Conservation (phyloP, 2,113 vertebrate genomes). For the Epinephelus fuscoguttatus region DNA sequence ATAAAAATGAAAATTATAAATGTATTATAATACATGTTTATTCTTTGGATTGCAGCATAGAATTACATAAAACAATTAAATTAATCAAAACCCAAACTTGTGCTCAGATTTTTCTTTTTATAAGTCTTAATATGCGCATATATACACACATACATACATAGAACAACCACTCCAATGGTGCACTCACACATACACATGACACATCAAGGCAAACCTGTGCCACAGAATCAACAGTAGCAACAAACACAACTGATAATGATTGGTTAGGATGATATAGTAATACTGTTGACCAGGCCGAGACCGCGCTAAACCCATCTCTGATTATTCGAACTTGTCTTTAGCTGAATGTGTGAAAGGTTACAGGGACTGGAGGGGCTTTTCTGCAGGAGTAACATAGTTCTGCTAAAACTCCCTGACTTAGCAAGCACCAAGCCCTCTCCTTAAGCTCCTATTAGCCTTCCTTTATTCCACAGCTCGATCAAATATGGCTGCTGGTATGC, state of each 20-base stretch:
- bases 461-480: not conserved
- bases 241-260: conserved; percentile 42
- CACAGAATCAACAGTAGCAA: conserved; percentile 63
- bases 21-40: conserved; percentile 85
- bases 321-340: conserved; percentile 1
- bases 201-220: conserved; percentile 55
- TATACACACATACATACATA: conserved; percentile 58
- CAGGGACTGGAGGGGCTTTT: conserved; percentile 13
- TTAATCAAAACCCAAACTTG: conserved; percentile 84
- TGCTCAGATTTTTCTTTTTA: conserved; percentile 79
- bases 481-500: conserved; percentile 43
- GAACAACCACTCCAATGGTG: conserved; percentile 44
- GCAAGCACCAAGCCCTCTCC: conserved; percentile 52
- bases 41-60: conserved; percentile 89
- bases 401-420: conserved; percentile 29
- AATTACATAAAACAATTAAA: conserved; percentile 83
- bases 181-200: conserved; percentile 58
- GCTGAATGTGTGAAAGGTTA: conserved; percentile 30
- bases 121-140: conserved; percentile 70
- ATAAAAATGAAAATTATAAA: conserved; percentile 79
- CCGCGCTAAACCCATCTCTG: not conserved
- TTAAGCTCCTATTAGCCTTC: conserved; percentile 10
- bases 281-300: conserved; percentile 49
- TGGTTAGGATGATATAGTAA: conserved; percentile 46
- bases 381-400: conserved; percentile 30